Evolutionary conservation across 2,797 vertebrate species (phyloP).

Genomic region (Coregonus ussuriensis): DNA sequence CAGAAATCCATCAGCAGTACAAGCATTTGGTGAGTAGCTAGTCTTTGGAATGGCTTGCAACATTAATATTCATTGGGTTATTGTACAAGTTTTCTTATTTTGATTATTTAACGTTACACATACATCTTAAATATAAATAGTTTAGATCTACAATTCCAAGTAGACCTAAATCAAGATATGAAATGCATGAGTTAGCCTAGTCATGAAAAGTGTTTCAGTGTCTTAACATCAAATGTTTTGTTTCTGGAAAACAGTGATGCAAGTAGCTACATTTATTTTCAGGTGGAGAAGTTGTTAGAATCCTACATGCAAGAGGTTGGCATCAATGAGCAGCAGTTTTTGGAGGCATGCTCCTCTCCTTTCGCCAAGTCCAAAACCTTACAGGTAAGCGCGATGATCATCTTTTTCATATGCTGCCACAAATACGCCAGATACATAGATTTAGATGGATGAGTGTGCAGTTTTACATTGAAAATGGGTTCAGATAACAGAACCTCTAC

Average conservation of each 20-base stretch:
- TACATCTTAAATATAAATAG: too few relatives aligned
- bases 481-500: too few relatives aligned
- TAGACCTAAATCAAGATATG: too few relatives aligned
- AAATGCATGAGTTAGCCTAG: too few relatives aligned
- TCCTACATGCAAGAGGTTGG: conserved; percentile 95
- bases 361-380: conserved; percentile 88
- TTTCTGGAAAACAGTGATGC: neutral
- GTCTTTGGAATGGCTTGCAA: neutral
- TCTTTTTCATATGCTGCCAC: neutral
- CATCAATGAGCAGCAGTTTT: conserved; percentile 95
- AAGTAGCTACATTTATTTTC: conserved; percentile 13
- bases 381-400: conserved; percentile 77
- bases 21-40: conserved; percentile 88
- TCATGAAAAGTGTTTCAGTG: too few relatives aligned
- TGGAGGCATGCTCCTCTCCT: conserved; percentile 90
- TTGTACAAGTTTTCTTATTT: neutral
- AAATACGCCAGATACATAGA: too few relatives aligned
- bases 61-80: neutral
- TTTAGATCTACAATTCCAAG: too few relatives aligned
- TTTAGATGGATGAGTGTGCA: too few relatives aligned
- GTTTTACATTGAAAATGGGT: too few relatives aligned
- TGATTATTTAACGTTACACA: neutral
- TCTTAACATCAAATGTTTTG: too few relatives aligned
- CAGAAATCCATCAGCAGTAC: conserved; percentile 96
- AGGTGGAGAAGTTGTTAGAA: conserved; percentile 94